Conservation (phyloP, 92 coral and sea anemone genomes). For the Heliopora coerulea region DNA sequence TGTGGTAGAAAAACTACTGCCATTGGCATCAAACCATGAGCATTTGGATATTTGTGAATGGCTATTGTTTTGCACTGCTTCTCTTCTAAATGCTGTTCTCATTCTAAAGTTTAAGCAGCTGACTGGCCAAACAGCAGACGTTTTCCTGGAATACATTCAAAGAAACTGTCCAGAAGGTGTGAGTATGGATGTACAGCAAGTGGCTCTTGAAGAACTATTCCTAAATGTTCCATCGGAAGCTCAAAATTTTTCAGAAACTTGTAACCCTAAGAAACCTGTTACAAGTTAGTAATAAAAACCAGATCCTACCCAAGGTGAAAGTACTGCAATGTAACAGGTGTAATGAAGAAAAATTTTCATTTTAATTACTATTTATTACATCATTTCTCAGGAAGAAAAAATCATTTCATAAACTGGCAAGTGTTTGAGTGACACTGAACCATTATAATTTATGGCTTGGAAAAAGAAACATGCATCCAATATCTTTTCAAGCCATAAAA, state of each 20-base stretch:
- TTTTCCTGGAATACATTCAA: constrained; percentile 90
- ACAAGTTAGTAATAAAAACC: background rate
- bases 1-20: too few relatives aligned
- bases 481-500: too few relatives aligned
- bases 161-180: constrained; percentile 96
- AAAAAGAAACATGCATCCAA: too few relatives aligned
- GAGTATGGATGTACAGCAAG: constrained; percentile 93
- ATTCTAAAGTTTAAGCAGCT: constrained; percentile 61
- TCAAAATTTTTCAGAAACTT: constrained; percentile 60
- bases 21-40: too few relatives aligned
- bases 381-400: too few relatives aligned
- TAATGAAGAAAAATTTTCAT: background rate
- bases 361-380: background rate
- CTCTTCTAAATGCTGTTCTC: too few relatives aligned
- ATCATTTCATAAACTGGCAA: too few relatives aligned
- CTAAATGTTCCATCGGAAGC: constrained; percentile 83
- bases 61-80: too few relatives aligned
- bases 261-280: constrained; percentile 26
- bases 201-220: constrained; percentile 65
- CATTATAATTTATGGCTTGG: too few relatives aligned
- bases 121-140: constrained; percentile 89
- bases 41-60: too few relatives aligned
- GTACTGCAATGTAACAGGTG: background rate
- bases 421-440: too few relatives aligned
- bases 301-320: too few relatives aligned